Evolutionary conservation across 2,113 vertebrate species (phyloP).

Genomic region (Nycticebus coucang): DNA sequence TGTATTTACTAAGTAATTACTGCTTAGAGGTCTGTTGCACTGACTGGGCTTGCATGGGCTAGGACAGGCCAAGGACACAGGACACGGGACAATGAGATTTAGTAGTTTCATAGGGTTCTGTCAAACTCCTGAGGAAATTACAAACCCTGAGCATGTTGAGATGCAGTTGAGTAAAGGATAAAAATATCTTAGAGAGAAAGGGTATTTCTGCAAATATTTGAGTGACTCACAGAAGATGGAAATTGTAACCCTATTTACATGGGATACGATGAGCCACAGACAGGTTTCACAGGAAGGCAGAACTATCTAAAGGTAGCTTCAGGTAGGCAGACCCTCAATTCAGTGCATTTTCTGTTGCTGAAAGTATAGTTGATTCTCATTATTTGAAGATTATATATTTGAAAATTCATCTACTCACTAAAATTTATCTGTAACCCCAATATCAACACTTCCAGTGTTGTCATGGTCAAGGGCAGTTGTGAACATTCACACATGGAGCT

Average conservation of each 20-base stretch:
- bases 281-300: not conserved
- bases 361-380: not conserved
- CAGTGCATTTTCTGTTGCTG: not conserved
- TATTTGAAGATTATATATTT: not conserved
- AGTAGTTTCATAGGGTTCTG: not conserved
- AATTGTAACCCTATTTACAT: not conserved
- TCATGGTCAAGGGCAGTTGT: not conserved
- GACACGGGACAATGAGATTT: not conserved
- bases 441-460: not conserved
- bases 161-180: not conserved
- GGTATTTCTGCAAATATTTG: not conserved
- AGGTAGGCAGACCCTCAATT: not conserved
- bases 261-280: not conserved
- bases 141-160: not conserved
- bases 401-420: not conserved
- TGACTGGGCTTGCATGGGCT: not conserved
- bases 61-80: rapidly evolving
- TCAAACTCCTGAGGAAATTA: not conserved
- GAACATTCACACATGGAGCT: not conserved
- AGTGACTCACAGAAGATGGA: not conserved
- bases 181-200: not conserved
- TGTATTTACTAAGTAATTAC: not conserved
- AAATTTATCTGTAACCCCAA: not conserved
- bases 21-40: not conserved
- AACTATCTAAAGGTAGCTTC: not conserved